These are phyloP conservation scores for Cygnus buccinator DNA, from an alignment of 2,113 vertebrate species.

Conservation along the genomic window DNA sequence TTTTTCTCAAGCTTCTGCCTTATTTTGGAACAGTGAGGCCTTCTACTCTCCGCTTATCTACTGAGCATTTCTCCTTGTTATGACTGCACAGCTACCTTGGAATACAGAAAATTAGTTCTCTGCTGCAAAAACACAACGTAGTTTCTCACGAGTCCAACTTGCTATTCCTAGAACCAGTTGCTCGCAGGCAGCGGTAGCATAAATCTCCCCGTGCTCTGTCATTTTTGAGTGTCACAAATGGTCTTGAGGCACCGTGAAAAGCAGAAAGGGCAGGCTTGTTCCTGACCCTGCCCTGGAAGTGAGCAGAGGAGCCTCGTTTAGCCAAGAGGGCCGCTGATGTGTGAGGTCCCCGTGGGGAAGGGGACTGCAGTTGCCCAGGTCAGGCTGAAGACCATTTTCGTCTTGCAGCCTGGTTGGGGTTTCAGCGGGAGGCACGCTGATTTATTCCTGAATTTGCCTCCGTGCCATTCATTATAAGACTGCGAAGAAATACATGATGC, in stretches of 20 bases:
- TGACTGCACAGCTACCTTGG: too few species aligned
- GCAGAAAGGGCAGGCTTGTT: not conserved
- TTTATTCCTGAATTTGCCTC: not conserved
- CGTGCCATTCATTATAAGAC: rapidly evolving
- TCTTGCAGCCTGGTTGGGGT: rapidly evolving
- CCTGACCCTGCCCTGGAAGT: rapidly evolving
- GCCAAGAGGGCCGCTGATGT: not conserved
- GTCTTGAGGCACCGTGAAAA: not conserved
- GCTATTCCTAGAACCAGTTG: not conserved
- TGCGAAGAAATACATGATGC: rapidly evolving
- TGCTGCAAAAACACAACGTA: too few species aligned
- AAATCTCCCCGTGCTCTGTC: not conserved
- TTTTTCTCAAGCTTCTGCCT: too few species aligned
- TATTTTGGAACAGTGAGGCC: too few species aligned
- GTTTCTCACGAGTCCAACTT: not conserved
- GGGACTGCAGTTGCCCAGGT: not conserved
- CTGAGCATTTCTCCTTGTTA: too few species aligned
- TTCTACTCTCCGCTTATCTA: too few species aligned
- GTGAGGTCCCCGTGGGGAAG: rapidly evolving
- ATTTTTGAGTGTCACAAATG: not conserved
- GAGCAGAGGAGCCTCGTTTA: rapidly evolving
- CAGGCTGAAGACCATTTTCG: not conserved
- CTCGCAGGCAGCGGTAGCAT: not conserved
- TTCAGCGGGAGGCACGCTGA: not conserved
- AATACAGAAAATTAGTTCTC: too few species aligned